Evolutionary conservation across 2,113 vertebrate species (phyloP).

Genomic region (Onychostoma macrolepis): DNA sequence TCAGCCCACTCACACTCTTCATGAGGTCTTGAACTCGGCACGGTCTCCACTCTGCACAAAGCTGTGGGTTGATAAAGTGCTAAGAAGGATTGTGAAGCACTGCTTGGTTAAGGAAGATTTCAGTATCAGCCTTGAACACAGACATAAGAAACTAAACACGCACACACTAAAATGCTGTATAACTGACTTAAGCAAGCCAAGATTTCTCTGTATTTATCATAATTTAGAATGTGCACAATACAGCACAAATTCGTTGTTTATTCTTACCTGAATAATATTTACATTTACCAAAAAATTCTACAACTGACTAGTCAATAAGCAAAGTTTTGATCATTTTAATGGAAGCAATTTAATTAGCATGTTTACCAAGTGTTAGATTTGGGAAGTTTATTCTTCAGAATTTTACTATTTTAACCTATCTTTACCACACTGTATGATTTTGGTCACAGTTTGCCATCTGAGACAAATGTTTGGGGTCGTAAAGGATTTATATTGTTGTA

Average conservation of each 20-base stretch:
- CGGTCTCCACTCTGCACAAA: conserved; percentile 45
- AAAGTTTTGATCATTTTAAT: too few species aligned
- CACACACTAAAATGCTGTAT: conserved; percentile 1
- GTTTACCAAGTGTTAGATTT: too few species aligned
- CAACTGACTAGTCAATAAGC: too few species aligned
- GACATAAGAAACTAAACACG: conserved; percentile 20
- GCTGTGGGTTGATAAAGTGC: conserved; percentile 54
- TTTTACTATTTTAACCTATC: too few species aligned
- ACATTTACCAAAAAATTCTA: too few species aligned
- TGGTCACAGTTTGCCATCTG: too few species aligned
- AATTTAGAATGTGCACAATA: not conserved
- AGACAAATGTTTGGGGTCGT: too few species aligned
- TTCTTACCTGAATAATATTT: conserved; percentile 8
- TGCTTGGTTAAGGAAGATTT: conserved; percentile 43
- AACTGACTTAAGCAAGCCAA: conserved; percentile 19
- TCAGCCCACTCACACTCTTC: conserved; percentile 49
- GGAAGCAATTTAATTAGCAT: too few species aligned
- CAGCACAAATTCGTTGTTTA: not conserved
- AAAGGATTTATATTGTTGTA: too few species aligned
- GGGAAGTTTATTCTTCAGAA: too few species aligned
- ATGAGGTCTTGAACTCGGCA: conserved; percentile 54
- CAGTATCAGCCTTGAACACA: conserved; percentile 15
- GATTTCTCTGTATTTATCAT: not conserved
- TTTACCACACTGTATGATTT: too few species aligned
- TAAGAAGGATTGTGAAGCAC: conserved; percentile 44